Evolutionary conservation across 2,888 invertebrate species (phyloP), one percentile per base, ranked within the genome.

Genomic region (Tribolium freemani): DNA sequence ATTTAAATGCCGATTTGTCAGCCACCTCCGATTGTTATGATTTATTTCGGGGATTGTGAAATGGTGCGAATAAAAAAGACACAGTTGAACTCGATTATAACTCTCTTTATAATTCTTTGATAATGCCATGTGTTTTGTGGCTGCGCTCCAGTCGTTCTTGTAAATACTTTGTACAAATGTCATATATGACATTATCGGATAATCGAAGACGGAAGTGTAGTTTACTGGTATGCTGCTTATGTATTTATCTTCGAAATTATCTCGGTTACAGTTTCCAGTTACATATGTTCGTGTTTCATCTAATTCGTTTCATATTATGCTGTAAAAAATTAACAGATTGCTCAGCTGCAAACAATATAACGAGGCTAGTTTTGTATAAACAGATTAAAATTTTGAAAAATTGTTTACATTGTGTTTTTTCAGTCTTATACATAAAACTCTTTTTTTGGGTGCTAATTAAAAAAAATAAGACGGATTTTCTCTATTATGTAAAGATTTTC

Each of bases 1-100:
- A 56, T 38, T 56, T 38, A n/a, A 31, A 38, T 38, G 30, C 3
- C 38, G 11, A 56, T 56, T 56, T 56, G 56, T 56, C 31, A 30
- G 13, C 56, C n/a, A 11, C 11, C 30, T 13, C 56, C 56, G 30
- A 2, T 56, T 31, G 31, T 10, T 56, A 31, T 38, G 56, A 53
- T 56, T 10, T 38, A 56, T 56, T 31, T 9, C 20, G 53, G 21
- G 53, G 26, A 26, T 26, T 26, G 26, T 26, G 26, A 26, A 26
- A 26, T 26, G 26, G 26, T 5, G 26, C 26, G 38, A 38, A n/a
- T 38, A 38, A 38, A 38, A 38, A 26, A 26, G 26, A 38, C 5
- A 38, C 2, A 38, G 8, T 38, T 38, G 38, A 38, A 8, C 38
- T 3, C 26, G 26, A 26, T 38, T 38, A 8, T n/a, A 38, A 38